Conservation (phyloP, 2,888 invertebrate genomes). For the Stenolophus ochropezus region DNA sequence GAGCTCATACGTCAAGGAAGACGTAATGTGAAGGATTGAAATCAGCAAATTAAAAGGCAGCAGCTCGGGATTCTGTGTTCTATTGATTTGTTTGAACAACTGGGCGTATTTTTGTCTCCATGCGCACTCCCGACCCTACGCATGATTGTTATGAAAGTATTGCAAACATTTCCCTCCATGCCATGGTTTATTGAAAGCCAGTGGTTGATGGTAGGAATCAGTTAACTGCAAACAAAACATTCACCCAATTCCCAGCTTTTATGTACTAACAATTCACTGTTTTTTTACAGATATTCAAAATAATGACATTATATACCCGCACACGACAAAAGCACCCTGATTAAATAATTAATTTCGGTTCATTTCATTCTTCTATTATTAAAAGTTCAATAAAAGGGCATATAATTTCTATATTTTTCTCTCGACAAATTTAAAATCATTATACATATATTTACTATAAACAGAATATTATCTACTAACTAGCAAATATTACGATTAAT, state of each 20-base stretch:
- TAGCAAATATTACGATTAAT: too few relatives aligned
- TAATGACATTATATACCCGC: not conserved
- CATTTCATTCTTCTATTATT: not conserved
- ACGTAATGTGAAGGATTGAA: slow-evolving; percentile 39
- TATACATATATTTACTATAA: too few relatives aligned
- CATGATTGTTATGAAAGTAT: slow-evolving; percentile 32
- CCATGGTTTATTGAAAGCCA: slow-evolving; percentile 24
- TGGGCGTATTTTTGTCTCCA: slow-evolving; percentile 42
- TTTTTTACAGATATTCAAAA: slow-evolving; percentile 5
- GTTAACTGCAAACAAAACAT: slow-evolving; percentile 24
- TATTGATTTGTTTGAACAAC: slow-evolving; percentile 57
- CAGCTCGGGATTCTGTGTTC: slow-evolving; percentile 44
- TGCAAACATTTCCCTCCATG: slow-evolving; percentile 4
- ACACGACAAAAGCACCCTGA: not conserved
- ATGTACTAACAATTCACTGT: slow-evolving; percentile 1
- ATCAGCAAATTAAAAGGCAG: slow-evolving; percentile 54
- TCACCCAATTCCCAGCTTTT: not conserved
- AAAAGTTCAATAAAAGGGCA: too few relatives aligned
- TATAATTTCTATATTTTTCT: too few relatives aligned
- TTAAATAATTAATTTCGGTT: not conserved
- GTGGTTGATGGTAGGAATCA: not conserved
- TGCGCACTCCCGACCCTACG: slow-evolving; percentile 22
- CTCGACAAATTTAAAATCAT: too few relatives aligned
- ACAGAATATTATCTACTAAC: too few relatives aligned
- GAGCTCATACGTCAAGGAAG: not conserved